Conservation (phyloP, 2,888 invertebrate species). For the Latheticus oryzae region DNA sequence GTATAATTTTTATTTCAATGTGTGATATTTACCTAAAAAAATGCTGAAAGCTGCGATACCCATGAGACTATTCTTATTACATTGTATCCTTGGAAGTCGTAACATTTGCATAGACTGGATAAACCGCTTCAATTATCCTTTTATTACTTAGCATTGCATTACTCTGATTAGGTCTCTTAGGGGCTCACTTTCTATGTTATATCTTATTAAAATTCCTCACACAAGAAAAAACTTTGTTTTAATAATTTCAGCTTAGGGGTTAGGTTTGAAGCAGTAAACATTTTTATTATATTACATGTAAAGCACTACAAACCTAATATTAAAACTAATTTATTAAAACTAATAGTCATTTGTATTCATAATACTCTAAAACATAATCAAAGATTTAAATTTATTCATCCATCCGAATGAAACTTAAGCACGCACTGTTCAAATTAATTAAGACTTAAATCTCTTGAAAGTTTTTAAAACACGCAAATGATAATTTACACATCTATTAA, state of each 20-base stretch:
- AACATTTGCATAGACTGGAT: constrained; percentile 55
- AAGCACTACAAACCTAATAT: constrained; percentile 29
- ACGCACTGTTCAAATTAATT: constrained; percentile 55
- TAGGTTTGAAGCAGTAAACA: constrained; percentile 25
- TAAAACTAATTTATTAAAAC: constrained; percentile 46
- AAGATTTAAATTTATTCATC: constrained; percentile 51
- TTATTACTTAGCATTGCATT: constrained; percentile 52
- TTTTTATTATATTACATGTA: constrained; percentile 25
- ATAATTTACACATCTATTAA: constrained; percentile 46
- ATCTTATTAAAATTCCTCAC: constrained; percentile 15
- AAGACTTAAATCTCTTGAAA: constrained; percentile 48
- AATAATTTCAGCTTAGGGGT: constrained; percentile 28
- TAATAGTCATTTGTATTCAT: constrained; percentile 45
- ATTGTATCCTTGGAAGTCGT: constrained; percentile 40
- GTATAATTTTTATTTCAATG: too few relatives aligned
- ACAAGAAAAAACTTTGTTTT: constrained; percentile 14
- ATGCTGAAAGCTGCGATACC: constrained; percentile 1
- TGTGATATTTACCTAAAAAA: too few relatives aligned
- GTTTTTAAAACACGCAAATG: constrained; percentile 50
- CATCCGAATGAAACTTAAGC: constrained; percentile 47
- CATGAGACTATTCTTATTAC: constrained; percentile 17
- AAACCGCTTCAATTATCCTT: constrained; percentile 56
- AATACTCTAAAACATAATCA: constrained; percentile 43
- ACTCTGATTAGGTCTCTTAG: constrained; percentile 51
- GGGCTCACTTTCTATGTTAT: constrained; percentile 17